Evolutionary conservation across 1,140 invertebrate genomes (phyloP).

Genomic region (Bilobella aurantiaca): DNA sequence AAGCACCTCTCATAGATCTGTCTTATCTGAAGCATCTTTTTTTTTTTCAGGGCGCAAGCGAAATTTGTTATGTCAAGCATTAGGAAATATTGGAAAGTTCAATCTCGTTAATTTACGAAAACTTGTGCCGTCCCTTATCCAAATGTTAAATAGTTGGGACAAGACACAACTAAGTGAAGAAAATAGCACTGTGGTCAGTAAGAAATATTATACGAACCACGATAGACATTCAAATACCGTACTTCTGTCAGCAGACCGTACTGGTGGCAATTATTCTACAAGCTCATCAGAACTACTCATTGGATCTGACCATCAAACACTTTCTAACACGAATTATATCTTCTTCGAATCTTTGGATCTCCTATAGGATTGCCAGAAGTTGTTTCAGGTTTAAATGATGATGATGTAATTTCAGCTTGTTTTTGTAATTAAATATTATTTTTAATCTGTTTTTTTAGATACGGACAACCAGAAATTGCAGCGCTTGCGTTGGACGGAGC

Average conservation of each 20-base stretch:
- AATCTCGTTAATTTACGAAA: constrained; percentile 49
- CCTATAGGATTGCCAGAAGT: constrained; percentile 74
- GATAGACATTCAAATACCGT: background rate
- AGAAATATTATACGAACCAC: background rate
- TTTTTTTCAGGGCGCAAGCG: constrained; percentile 36
- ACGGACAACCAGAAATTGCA: constrained; percentile 68
- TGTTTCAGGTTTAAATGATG: constrained; percentile 51
- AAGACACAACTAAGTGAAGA: constrained; percentile 10
- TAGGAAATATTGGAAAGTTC: constrained; percentile 61
- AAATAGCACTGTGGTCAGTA: constrained; percentile 25
- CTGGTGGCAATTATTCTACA: constrained; percentile 53
- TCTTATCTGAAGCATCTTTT: constrained; percentile 2
- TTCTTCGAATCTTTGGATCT: constrained; percentile 64
- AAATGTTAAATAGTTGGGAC: constrained; percentile 40
- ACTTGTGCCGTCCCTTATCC: constrained; percentile 49
- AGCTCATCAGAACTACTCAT: constrained; percentile 46
- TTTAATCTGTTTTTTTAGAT: constrained; percentile 44
- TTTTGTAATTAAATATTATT: constrained; percentile 10
- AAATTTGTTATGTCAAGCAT: constrained; percentile 51
- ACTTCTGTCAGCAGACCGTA: constrained; percentile 10
- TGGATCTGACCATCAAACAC: constrained; percentile 39
- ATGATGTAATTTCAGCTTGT: background rate
- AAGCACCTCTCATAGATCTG: too few relatives aligned
- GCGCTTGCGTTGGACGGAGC: constrained; percentile 54
- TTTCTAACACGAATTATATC: constrained; percentile 45